Evolutionary conservation across 2,797 vertebrate genomes (phyloP).

Genomic region (Poecilia picta): DNA sequence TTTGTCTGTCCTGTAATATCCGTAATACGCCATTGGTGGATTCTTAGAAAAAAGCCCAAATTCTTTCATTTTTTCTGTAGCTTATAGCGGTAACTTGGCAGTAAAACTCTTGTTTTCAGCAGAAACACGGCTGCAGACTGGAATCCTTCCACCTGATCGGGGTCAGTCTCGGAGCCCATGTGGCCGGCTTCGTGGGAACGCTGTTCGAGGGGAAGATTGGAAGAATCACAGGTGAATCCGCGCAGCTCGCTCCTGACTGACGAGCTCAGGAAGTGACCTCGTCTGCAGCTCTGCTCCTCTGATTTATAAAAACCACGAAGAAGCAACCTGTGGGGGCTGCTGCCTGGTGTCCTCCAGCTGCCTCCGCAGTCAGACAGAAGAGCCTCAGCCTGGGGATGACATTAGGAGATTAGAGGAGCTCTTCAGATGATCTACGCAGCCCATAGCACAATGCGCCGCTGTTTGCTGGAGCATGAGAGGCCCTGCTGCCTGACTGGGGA

Average conservation of each 20-base stretch:
- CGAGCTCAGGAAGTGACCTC: background rate
- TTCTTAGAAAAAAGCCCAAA: too few species aligned
- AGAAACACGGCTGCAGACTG: slow-evolving; percentile 83
- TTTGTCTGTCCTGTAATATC: too few species aligned
- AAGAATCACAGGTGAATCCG: slow-evolving; percentile 89
- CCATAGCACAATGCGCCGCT: slow-evolving; percentile 47
- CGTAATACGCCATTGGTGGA: too few species aligned
- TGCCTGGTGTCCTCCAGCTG: background rate
- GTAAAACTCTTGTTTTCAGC: slow-evolving; percentile 16
- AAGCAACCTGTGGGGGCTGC: background rate
- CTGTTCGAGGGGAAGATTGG: slow-evolving; percentile 89
- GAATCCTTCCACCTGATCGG: slow-evolving; percentile 93
- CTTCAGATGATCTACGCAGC: slow-evolving; percentile 24
- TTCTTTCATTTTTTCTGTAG: background rate
- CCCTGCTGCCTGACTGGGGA: slow-evolving; percentile 34
- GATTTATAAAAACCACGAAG: background rate
- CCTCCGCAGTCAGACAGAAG: too few species aligned
- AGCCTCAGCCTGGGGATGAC: slow-evolving; percentile 28
- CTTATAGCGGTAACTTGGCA: background rate
- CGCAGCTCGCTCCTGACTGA: background rate
- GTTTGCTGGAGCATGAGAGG: slow-evolving; percentile 28
- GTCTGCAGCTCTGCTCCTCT: background rate
- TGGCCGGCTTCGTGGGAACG: slow-evolving; percentile 90
- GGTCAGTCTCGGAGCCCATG: slow-evolving; percentile 92
- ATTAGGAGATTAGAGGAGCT: slow-evolving; percentile 27